These are phyloP conservation scores for Halocaridina rubra DNA, from an alignment of 2,888 invertebrate species.

Conservation along the genomic window DNA sequence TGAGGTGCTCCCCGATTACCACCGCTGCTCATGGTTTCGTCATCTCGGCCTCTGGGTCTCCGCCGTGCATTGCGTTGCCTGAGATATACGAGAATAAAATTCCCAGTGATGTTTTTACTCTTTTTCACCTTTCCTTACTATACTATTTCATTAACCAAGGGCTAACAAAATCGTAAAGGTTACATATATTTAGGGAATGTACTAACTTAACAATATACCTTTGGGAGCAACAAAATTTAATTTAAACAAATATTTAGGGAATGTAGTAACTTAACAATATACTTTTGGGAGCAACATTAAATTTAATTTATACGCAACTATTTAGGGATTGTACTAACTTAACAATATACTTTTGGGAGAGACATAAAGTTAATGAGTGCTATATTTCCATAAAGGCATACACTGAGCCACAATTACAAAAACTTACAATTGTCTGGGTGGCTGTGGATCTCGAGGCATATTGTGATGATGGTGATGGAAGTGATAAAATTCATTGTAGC, in stretches of 20 bases:
- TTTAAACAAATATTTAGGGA: too few relatives aligned
- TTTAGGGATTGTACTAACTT: too few relatives aligned
- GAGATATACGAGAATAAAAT: background rate
- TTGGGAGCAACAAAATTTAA: background rate
- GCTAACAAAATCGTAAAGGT: background rate
- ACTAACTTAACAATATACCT: background rate
- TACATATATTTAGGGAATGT: background rate
- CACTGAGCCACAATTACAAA: background rate
- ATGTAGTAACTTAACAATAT: too few relatives aligned
- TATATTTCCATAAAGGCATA: too few relatives aligned
- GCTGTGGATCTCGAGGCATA: conserved; percentile 38
- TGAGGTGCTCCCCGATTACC: background rate
- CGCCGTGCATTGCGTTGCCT: conserved; percentile 19
- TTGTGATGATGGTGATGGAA: conserved; percentile 16
- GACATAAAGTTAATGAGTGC: background rate
- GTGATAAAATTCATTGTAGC: conserved; percentile 33
- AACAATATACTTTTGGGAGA: background rate
- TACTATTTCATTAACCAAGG: background rate
- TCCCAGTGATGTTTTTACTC: background rate
- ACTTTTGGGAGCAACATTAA: background rate
- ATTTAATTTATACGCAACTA: too few relatives aligned
- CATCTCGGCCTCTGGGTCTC: conserved; percentile 16
- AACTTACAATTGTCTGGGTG: conserved; percentile 44
- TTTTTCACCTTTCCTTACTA: background rate
- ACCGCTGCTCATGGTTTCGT: background rate